Evolutionary conservation across 1,140 invertebrate genomes (phyloP).

Genomic region (Cotesia chilonis): DNA sequence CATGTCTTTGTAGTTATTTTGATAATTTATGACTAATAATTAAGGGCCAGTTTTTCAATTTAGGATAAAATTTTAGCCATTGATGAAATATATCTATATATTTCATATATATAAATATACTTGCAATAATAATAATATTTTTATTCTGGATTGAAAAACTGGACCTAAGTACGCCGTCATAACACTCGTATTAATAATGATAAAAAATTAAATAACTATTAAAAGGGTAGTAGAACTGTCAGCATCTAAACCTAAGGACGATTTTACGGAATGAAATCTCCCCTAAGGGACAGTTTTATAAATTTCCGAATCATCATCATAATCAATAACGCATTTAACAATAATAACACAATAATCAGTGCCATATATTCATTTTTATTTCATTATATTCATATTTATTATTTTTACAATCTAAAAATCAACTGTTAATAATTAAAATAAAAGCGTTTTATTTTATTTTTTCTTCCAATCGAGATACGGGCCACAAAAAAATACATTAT

Average conservation of each 20-base stretch:
- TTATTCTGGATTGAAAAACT: no score
- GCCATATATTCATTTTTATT: conserved; percentile 25
- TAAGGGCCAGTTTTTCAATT: neutral
- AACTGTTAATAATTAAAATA: neutral
- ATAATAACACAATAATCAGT: conserved; percentile 27
- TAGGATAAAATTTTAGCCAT: neutral
- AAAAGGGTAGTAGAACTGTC: conserved; percentile 52
- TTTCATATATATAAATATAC: no score
- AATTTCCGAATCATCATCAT: conserved; percentile 48
- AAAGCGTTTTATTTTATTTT: conserved; percentile 43
- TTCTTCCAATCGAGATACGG: conserved; percentile 45
- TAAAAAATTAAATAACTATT: conserved; percentile 41
- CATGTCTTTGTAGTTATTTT: conserved; percentile 2
- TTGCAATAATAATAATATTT: no score
- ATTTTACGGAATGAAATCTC: conserved; percentile 57
- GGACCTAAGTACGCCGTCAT: conserved; percentile 1
- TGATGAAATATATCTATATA: no score
- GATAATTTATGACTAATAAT: neutral
- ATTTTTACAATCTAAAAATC: conserved; percentile 17
- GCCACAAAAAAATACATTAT: conserved; percentile 38
- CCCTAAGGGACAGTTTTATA: conserved; percentile 64
- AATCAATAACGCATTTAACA: conserved; percentile 30
- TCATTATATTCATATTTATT: conserved; percentile 11
- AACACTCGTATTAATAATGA: neutral
- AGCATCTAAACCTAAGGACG: conserved; percentile 59